Base-by-base conservation (phyloP, 1,140 invertebrate genomes). In the Apis florea region DNA sequence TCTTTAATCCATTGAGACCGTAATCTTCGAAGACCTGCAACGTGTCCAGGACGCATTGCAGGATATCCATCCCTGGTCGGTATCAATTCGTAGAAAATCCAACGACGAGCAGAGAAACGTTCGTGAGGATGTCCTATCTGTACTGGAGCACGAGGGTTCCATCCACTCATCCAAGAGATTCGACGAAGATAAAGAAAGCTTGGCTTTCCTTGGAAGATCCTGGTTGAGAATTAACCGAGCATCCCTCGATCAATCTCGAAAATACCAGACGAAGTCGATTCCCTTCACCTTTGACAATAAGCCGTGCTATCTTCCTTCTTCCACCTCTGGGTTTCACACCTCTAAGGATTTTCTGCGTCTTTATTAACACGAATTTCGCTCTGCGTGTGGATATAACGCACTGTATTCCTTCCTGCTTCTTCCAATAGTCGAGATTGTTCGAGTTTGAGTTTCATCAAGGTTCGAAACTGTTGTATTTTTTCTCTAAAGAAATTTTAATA, bases 181-280 rank as follows among this genome's bases (percentile, higher is more conserved):
- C 59, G 26, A 15, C 51, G n/a, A 72, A 72, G 69, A 72, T 72
- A 72, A 73, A 31, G 59, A 59, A 73, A 72, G 68, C 68, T 53
- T 19, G 26, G 56, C 67, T 12, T 63, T 15, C 26, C 54, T 40
- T 40, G 4, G 31, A 40, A 40, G 31, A 3, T 31, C 31, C 58
- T 40, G 69, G 47, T 59, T n/a, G 78, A 73, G 69, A 79, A 79
- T 79, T 79, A 79, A 79, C 78, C 69, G 78, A 73, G 49, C 58
- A 79, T 79, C n/a, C 24, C 49, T 6, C 49, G 69, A 73, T 49
- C 51, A 73, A 54, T 73, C 69, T 56, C 17, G 51, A 15, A 73
- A 64, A 79, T 79, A 70, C 19, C 54, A 3, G 4, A 3, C 24
- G 3, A 15, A 21, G 26, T 64, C 49, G 51, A 79, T 79, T 54